Conservation (phyloP, 37 sponge, comb jelly and placozoan genomes). For the Mnemiopsis leidyi region DNA sequence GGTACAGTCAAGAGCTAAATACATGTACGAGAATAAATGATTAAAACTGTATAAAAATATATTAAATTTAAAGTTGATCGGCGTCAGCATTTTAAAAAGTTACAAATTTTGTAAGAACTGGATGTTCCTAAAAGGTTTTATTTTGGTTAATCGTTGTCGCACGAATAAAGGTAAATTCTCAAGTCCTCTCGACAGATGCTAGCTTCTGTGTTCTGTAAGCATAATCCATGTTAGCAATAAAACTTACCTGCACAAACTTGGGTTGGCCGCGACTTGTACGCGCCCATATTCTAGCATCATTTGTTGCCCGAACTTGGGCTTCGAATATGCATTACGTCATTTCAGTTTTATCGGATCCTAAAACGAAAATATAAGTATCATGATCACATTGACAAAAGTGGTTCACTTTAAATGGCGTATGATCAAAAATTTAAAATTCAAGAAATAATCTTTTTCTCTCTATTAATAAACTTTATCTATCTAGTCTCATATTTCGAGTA, state of each 20-base stretch:
- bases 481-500: too few relatives aligned
- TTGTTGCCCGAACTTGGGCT: background rate
- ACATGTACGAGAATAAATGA: background rate
- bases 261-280: slow-evolving; percentile 62
- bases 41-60: background rate
- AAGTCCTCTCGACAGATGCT: background rate
- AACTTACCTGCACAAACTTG: slow-evolving; percentile 42
- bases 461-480: too few relatives aligned
- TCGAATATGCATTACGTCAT: slow-evolving; percentile 9
- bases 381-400: too few relatives aligned
- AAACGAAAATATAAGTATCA: background rate
- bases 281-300: slow-evolving; percentile 39
- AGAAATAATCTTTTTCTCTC: too few relatives aligned
- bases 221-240: background rate
- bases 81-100: too few relatives aligned
- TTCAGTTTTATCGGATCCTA: background rate
- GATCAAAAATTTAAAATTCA: too few relatives aligned
- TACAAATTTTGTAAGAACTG: too few relatives aligned
- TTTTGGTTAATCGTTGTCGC: too few relatives aligned
- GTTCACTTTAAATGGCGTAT: too few relatives aligned
- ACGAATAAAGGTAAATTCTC: too few relatives aligned
- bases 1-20: too few relatives aligned
- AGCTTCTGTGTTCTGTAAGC: background rate
- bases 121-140: too few relatives aligned
- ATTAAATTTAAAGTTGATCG: background rate